Percentiles rank a stretch among this genome's conserved stretches.
Conservation (phyloP, 2,888 invertebrate genomes). For the Prosapia bicincta region DNA sequence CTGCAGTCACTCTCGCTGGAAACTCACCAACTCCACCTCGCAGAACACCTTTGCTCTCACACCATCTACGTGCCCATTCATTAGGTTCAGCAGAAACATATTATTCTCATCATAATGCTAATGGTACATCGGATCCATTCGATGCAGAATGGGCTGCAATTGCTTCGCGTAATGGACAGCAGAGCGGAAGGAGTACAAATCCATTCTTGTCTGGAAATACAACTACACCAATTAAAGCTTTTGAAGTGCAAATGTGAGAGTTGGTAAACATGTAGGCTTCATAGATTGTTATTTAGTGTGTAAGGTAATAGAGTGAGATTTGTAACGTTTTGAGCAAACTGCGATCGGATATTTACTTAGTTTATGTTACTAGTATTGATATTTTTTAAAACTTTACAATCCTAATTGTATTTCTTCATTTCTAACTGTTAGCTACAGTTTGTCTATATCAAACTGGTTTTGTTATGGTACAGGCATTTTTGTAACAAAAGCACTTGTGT, state of each 20-base stretch:
- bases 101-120: slow-evolving; percentile 26
- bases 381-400: not conserved
- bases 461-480: too few relatives aligned
- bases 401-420: not conserved
- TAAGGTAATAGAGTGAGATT: slow-evolving; percentile 14
- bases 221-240: slow-evolving; percentile 38
- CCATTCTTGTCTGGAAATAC: slow-evolving; percentile 36
- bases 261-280: not conserved
- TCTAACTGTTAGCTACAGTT: not conserved
- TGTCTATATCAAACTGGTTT: not conserved
- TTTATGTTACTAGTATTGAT: not conserved
- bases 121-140: slow-evolving; percentile 61
- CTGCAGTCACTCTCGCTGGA: slow-evolving; percentile 34
- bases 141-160: slow-evolving; percentile 80
- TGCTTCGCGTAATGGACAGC: slow-evolving; percentile 47
- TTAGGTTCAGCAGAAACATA: slow-evolving; percentile 41
- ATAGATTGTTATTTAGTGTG: slow-evolving; percentile 21
- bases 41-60: slow-evolving; percentile 49
- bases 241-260: slow-evolving; percentile 41
- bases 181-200: slow-evolving; percentile 52
- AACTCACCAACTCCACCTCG: slow-evolving; percentile 51
- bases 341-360: not conserved
- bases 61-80: slow-evolving; percentile 51
- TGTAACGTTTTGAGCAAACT: not conserved
- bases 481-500: too few relatives aligned